Percentiles rank a stretch among this genome's conserved stretches.
phyloP scores from a whole-genome alignment of 2,113 vertebrate species.

The Callipepla squamata region DNA sequence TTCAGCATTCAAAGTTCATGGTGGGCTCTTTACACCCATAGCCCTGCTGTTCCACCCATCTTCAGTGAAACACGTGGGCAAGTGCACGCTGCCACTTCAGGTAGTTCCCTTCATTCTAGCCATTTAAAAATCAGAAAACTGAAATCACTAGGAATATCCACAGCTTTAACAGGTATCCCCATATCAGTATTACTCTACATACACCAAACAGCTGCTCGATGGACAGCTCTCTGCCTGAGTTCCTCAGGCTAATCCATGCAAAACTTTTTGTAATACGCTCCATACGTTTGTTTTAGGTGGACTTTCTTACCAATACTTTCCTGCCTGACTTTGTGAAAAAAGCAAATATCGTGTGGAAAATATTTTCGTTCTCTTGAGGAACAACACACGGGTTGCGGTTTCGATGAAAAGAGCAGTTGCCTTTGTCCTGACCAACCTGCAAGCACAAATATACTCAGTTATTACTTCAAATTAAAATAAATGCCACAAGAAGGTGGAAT shows the following conservation, averaged over 20 bases:
- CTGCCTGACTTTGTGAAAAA: slow-evolving; percentile 98
- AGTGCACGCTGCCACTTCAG: not conserved
- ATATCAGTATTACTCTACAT: not conserved
- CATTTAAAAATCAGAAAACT: not conserved
- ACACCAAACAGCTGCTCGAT: not conserved
- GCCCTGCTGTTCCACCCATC: rapidly evolving
- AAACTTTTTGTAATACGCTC: not conserved
- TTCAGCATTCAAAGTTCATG: not conserved
- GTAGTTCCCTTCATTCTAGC: not conserved
- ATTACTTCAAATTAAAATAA: not conserved
- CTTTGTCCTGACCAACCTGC: slow-evolving; percentile 89
- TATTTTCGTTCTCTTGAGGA: slow-evolving; percentile 91
- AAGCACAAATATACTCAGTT: slow-evolving; percentile 44
- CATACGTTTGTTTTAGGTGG: not conserved
- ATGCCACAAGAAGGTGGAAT: not conserved
- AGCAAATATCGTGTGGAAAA: slow-evolving; percentile 96
- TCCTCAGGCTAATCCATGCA: not conserved
- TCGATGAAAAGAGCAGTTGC: slow-evolving; percentile 89
- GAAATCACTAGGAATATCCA: not conserved
- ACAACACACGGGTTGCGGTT: slow-evolving; percentile 90
- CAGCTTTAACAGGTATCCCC: not conserved
- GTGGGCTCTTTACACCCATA: not conserved
- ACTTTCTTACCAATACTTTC: slow-evolving; percentile 91
- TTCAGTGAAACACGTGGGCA: rapidly evolving
- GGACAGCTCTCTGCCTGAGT: not conserved